phyloP scores from a whole-genome alignment of 2,113 vertebrate species.

The Myiagra hebetior region DNA sequence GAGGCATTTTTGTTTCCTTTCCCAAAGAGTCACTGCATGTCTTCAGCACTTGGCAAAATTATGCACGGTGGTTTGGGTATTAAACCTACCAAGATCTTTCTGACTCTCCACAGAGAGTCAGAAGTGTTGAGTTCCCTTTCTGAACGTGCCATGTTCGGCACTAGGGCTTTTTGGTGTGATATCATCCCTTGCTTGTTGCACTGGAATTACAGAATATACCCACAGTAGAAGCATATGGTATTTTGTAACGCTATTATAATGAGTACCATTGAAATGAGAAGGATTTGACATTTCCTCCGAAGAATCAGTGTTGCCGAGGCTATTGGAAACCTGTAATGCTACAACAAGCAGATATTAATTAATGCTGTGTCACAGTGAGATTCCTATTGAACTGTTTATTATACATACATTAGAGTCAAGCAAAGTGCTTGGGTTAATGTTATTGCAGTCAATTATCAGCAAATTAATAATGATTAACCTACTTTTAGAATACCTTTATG shows the following conservation, averaged over 20 bases:
- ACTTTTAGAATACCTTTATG: neutral
- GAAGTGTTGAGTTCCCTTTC: neutral
- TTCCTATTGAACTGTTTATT: slow-evolving; percentile 37
- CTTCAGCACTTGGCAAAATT: neutral
- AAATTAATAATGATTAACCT: slow-evolving; percentile 11
- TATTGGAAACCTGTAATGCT: slow-evolving; percentile 21
- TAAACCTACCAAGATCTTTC: neutral
- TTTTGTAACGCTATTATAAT: slow-evolving; percentile 24
- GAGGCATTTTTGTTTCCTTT: neutral
- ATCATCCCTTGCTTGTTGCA: slow-evolving; percentile 12
- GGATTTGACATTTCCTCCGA: slow-evolving; percentile 2
- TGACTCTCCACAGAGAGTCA: neutral
- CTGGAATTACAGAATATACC: slow-evolving; percentile 27
- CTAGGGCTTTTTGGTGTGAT: neutral
- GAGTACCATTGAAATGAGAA: slow-evolving; percentile 45
- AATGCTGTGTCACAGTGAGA: neutral
- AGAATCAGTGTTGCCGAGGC: neutral
- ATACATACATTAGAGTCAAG: neutral
- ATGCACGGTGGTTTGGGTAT: neutral
- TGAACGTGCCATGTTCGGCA: neutral
- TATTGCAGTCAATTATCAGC: neutral
- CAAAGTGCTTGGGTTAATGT: slow-evolving; percentile 6
- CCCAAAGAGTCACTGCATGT: neutral
- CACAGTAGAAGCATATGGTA: slow-evolving; percentile 6
- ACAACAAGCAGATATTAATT: slow-evolving; percentile 39